Base-by-base conservation (phyloP, 2,797 vertebrate genomes). In the Tympanoctomys barrerae region DNA sequence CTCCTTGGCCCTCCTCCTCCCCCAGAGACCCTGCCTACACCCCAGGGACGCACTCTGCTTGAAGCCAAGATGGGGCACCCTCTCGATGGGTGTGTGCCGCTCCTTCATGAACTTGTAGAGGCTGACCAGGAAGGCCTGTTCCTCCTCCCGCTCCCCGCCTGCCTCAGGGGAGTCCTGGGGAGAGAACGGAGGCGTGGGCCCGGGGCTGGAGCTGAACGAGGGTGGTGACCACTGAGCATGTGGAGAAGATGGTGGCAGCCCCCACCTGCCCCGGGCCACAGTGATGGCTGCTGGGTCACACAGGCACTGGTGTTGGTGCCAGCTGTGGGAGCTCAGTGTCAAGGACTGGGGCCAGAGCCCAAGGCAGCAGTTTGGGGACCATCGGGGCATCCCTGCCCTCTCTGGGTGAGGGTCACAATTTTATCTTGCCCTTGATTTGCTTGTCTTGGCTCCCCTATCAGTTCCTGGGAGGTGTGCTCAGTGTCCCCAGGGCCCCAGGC, bases 11-110 rank as follows among this genome's bases (percentile, higher is more conserved):
- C 92, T 95, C 95, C 97, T 36, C 80, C 84, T 52, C 77, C 77
- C 73, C 77, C 77, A 54, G 77, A 26, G 26, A 49, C 73, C 31
- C 95, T 92, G 66, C 87, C 85, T 84, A 88, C 80, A 84, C 70
- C 95, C 90, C 86, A 22, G 52, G 86, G 26, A 98, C 99, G 88
- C 98, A 99, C 99, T 99, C 98, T 99, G 99, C 97, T 99, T 99
- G 98, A 99, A 99, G 98, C 99, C 99, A 1, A 99, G 98, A 97
- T 99, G 99, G 82, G 99, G 99, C 95, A 99, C 99, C 98, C 99
- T 99, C 97, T 99, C 99, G 79, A 99, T 99, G n/a, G 99, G 99
- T 0, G 99, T 99, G 87, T 97, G 99, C 83, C 99, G 98, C 24
- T 99, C 99, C 98, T 99, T 99, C 99, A 99, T 99, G 96, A 99